Percentiles rank a stretch among this genome's conserved stretches.
phyloP scores from a whole-genome alignment of 2,888 invertebrate genomes.

The Macropis europaea region DNA sequence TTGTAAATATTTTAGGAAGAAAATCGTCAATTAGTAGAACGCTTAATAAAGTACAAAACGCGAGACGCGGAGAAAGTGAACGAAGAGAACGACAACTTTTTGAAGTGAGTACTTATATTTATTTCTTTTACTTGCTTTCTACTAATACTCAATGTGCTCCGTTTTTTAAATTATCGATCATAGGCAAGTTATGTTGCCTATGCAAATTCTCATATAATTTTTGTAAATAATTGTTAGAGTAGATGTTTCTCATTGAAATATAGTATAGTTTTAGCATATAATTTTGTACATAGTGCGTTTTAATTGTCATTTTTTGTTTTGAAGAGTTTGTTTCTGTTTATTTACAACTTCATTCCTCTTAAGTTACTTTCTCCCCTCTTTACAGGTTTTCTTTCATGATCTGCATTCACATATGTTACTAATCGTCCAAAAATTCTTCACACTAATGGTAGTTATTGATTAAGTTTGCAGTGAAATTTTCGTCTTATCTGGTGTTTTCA shows the following conservation, averaged over 20 bases:
- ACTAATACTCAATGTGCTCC: neutral
- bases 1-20: slow-evolving; percentile 85
- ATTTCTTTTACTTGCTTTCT: neutral
- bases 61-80: slow-evolving; percentile 98
- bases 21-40: slow-evolving; percentile 90
- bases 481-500: too few relatives aligned
- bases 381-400: too few relatives aligned
- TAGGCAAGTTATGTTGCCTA: neutral
- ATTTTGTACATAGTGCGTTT: neutral
- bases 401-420: too few relatives aligned
- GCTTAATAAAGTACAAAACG: slow-evolving; percentile 94
- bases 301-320: neutral
- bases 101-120: slow-evolving; percentile 85
- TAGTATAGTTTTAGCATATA: neutral
- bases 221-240: neutral
- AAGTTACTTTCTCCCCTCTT: too few relatives aligned
- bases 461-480: too few relatives aligned
- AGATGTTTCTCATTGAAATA: neutral
- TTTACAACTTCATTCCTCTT: too few relatives aligned
- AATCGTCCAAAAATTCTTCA: too few relatives aligned
- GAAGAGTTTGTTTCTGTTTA: neutral
- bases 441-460: too few relatives aligned
- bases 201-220: neutral
- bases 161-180: neutral
- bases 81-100: slow-evolving; percentile 96